Evolutionary conservation across 2,113 vertebrate genomes (phyloP).

Genomic region (Campylorhamphus procurvoides): DNA sequence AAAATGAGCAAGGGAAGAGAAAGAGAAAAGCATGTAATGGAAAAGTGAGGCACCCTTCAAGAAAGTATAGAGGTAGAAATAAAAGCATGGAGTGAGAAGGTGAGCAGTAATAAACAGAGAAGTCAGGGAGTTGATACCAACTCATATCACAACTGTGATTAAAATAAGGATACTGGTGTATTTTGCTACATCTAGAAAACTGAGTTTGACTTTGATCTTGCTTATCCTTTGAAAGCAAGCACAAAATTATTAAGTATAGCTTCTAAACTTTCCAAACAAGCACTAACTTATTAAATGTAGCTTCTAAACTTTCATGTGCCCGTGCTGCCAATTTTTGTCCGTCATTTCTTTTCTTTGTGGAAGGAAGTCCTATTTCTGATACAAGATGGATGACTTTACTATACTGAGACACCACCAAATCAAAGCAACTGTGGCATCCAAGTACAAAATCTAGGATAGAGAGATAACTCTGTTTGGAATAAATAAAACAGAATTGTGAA

Average conservation of each 20-base stretch:
- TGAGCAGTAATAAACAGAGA: background rate
- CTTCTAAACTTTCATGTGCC: background rate
- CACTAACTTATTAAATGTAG: background rate
- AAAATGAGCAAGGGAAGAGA: background rate
- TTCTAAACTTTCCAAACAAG: background rate
- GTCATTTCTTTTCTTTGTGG: background rate
- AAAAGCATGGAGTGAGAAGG: background rate
- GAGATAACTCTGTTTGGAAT: background rate
- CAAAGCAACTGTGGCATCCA: background rate
- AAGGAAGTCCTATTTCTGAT: slow-evolving; percentile 16
- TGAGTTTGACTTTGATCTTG: background rate
- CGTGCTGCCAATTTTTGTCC: background rate
- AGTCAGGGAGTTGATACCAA: background rate
- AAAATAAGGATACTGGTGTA: background rate
- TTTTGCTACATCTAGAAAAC: background rate
- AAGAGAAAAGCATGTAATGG: background rate
- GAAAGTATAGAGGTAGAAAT: background rate
- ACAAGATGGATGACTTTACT: slow-evolving; percentile 23
- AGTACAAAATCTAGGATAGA: background rate
- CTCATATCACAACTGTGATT: background rate
- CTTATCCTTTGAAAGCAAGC: background rate
- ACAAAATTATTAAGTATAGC: background rate
- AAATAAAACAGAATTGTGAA: background rate
- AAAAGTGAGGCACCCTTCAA: background rate
- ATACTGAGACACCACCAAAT: background rate